These are phyloP conservation scores for Heliconius eleuchia DNA, from an alignment of 1,140 invertebrate genomes.

Conservation along the genomic window DNA sequence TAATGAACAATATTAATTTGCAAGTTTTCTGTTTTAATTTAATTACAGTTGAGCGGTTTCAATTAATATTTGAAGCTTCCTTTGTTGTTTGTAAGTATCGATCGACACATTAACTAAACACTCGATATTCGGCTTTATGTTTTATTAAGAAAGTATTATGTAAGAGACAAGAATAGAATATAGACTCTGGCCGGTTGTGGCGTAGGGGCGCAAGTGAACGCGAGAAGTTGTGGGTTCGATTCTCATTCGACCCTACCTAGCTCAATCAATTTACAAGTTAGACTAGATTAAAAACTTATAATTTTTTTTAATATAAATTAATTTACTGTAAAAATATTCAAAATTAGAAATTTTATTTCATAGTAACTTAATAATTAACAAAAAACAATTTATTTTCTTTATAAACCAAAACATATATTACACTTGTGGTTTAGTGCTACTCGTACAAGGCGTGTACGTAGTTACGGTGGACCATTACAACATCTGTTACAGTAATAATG, in stretches of 20 bases:
- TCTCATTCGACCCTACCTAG: background rate
- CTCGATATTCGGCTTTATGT: background rate
- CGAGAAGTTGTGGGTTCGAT: background rate
- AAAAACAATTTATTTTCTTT: background rate
- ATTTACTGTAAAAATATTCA: background rate
- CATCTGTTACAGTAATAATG: constrained; percentile 38
- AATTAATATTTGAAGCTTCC: constrained; percentile 11
- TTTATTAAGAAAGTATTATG: background rate
- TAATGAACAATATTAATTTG: constrained; percentile 15
- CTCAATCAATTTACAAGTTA: too few species aligned
- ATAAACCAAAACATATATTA: background rate
- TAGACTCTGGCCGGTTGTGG: background rate
- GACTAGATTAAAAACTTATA: too few species aligned
- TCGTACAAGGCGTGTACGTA: constrained; percentile 4
- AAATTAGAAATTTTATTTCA: too few species aligned
- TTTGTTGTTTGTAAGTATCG: constrained; percentile 15
- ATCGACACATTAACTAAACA: background rate
- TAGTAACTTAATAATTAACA: background rate
- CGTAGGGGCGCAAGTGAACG: background rate
- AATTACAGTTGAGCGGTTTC: constrained; percentile 7
- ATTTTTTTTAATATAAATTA: too few species aligned
- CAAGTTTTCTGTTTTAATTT: constrained; percentile 13
- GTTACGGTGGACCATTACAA: constrained; percentile 24
- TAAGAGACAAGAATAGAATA: background rate
- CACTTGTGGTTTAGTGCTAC: constrained; percentile 4